These are phyloP conservation scores for Brachypterus glaber DNA, from an alignment of 2,888 invertebrate genomes.

Conservation along the genomic window DNA sequence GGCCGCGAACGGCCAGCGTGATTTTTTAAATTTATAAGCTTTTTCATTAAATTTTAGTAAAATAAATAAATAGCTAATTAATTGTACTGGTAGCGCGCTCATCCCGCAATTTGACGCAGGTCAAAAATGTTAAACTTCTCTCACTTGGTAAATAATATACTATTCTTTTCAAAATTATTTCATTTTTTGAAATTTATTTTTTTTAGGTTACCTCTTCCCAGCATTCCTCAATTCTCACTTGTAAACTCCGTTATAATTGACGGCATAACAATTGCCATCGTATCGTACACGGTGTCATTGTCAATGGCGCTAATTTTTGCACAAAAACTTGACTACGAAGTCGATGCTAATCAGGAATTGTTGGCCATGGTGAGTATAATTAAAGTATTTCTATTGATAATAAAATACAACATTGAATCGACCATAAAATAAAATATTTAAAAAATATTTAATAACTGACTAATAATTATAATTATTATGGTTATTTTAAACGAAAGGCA, in stretches of 20 bases:
- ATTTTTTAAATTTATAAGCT: too few species aligned
- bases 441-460: too few species aligned
- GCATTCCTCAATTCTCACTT: constrained; percentile 48
- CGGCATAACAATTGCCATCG: constrained; percentile 57
- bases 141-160: too few species aligned
- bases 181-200: too few species aligned
- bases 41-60: too few species aligned
- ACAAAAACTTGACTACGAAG: constrained; percentile 56
- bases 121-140: too few species aligned
- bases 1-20: too few species aligned
- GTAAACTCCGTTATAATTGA: constrained; percentile 49
- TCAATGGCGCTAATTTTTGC: constrained; percentile 70
- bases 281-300: constrained; percentile 62
- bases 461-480: neutral
- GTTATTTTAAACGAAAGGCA: too few species aligned
- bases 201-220: constrained; percentile 49
- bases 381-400: neutral
- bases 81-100: too few species aligned
- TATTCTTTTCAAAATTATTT: too few species aligned
- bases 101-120: too few species aligned
- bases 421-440: neutral
- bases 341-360: constrained; percentile 65
- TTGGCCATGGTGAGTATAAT: constrained; percentile 48
- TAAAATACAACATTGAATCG: neutral
- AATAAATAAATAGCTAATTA: too few species aligned